Conservation (phyloP, 2,888 invertebrate species). For the Agonopterix heracliana region DNA sequence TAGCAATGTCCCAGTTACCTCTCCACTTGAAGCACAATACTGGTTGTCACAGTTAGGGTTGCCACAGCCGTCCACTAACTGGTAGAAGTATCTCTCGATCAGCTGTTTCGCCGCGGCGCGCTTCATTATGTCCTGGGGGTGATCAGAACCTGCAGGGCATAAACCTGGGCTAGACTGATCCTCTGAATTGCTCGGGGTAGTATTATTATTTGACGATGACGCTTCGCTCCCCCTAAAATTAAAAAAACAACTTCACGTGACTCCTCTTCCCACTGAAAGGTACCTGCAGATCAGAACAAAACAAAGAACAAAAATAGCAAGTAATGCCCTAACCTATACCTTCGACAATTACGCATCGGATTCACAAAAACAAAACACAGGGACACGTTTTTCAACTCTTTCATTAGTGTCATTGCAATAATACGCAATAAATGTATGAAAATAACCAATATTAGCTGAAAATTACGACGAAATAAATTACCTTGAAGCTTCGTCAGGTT, state of each 20-base stretch:
- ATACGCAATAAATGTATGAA: background rate
- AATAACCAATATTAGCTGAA: constrained; percentile 2
- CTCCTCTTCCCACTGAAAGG: constrained; percentile 9
- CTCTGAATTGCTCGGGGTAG: constrained; percentile 51
- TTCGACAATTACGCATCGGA: constrained; percentile 31
- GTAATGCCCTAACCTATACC: constrained; percentile 57
- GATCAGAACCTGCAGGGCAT: constrained; percentile 44
- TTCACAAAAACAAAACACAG: constrained; percentile 14
- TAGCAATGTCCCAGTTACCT: constrained; percentile 64
- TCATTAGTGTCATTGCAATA: background rate
- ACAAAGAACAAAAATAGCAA: constrained; percentile 67
- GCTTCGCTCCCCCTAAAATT: constrained; percentile 70
- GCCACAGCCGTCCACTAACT: constrained; percentile 94
- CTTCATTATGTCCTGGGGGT: constrained; percentile 81
- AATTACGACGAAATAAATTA: constrained; percentile 32
- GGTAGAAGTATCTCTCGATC: constrained; percentile 95
- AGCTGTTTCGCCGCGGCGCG: constrained; percentile 87
- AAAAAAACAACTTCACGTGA: constrained; percentile 17
- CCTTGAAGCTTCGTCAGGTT: constrained; percentile 77
- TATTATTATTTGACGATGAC: constrained; percentile 63
- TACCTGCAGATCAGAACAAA: constrained; percentile 27
- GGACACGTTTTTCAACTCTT: background rate
- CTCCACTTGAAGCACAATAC: constrained; percentile 92
- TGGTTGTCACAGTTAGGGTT: constrained; percentile 90
- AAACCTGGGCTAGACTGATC: constrained; percentile 47